A percentile compares a stretch with the other conserved stretches of the same genome.
Evolutionary conservation across 1,140 invertebrate genomes (phyloP).

Genomic region (Melanaphis sacchari): DNA sequence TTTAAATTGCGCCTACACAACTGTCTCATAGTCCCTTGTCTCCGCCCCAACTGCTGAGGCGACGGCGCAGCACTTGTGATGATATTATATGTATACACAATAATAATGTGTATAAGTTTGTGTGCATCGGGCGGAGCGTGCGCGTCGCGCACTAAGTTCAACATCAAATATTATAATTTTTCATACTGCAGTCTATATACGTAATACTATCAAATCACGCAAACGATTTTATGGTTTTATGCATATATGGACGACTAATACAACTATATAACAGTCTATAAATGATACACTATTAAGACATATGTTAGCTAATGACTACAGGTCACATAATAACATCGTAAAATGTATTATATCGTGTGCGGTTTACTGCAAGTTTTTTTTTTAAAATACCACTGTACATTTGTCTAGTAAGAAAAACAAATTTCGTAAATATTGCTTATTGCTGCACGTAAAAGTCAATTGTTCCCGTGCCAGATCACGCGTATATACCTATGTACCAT

Average conservation of each 20-base stretch:
- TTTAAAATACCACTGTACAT: neutral
- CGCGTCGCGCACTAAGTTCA: neutral
- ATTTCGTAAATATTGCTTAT: neutral
- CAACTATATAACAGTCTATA: neutral
- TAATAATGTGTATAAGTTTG: neutral
- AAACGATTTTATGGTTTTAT: too few relatives aligned
- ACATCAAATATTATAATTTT: slow-evolving; percentile 10
- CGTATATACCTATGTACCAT: neutral
- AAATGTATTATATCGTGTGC: neutral
- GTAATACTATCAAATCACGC: neutral
- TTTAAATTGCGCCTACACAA: slow-evolving; percentile 47
- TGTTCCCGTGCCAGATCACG: neutral
- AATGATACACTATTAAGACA: neutral
- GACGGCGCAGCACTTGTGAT: neutral
- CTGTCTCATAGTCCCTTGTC: neutral
- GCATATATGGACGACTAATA: too few relatives aligned
- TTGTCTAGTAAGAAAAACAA: neutral
- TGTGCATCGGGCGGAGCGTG: neutral
- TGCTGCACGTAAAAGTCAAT: neutral
- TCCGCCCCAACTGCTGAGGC: neutral
- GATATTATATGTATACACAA: neutral
- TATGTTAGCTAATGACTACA: neutral
- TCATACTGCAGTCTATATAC: neutral
- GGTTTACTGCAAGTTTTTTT: neutral
- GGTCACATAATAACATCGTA: neutral